Conservation (phyloP, 2,888 invertebrate species). For the Callimorpha dominula region DNA sequence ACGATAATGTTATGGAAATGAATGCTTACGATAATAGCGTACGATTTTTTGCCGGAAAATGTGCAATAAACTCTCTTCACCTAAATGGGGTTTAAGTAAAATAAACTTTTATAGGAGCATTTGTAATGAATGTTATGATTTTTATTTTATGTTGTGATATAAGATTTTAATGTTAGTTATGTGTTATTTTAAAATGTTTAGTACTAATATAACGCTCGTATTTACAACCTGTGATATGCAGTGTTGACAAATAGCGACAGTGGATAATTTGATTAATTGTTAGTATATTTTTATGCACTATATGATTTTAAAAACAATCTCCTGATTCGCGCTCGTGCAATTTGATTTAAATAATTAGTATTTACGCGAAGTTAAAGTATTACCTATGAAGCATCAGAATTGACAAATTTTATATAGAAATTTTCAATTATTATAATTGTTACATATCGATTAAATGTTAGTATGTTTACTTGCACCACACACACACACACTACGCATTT, state of each 20-base stretch:
- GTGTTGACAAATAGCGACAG: constrained; percentile 2
- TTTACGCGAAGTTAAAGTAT: neutral
- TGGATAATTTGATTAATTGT: constrained; percentile 1
- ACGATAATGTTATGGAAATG: neutral
- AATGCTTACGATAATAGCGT: neutral
- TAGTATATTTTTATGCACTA: neutral
- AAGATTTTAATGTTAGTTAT: constrained; percentile 8
- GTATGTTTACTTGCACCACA: neutral
- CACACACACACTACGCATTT: constrained; percentile 16
- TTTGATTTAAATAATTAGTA: neutral
- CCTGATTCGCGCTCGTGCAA: neutral
- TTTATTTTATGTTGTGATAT: constrained; percentile 1
- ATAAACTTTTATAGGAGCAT: neutral
- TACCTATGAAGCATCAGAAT: neutral
- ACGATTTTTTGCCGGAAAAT: neutral
- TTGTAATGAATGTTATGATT: neutral
- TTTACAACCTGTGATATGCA: constrained; percentile 16
- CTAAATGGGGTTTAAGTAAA: neutral
- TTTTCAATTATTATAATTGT: constrained; percentile 4
- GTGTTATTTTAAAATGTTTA: constrained; percentile 3
- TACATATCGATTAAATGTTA: constrained; percentile 1
- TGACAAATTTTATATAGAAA: neutral
- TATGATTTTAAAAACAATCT: neutral
- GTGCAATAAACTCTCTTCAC: neutral
- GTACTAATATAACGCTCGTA: neutral